Percentiles rank a stretch among this genome's conserved stretches.
Conservation (phyloP, 2,888 invertebrate genomes). For the Cheilosia scutellata region DNA sequence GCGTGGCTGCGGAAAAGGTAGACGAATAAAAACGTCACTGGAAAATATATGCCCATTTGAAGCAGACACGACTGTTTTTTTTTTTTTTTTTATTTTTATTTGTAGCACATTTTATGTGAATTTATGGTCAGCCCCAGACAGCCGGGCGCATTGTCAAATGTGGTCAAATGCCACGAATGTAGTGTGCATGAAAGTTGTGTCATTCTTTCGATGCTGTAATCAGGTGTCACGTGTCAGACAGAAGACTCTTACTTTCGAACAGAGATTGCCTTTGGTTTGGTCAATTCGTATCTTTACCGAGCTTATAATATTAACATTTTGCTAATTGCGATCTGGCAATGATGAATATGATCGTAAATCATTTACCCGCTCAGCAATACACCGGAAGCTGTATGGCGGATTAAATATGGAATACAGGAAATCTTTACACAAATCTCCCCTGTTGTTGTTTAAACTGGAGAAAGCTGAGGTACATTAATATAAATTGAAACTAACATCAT, state of each 20-base stretch:
- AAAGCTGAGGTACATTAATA: slow-evolving; percentile 34
- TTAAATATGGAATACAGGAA: slow-evolving; percentile 56
- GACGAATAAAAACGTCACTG: not conserved
- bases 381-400: slow-evolving; percentile 41
- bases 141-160: slow-evolving; percentile 27
- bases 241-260: slow-evolving; percentile 41
- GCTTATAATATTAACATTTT: not conserved
- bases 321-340: not conserved
- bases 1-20: slow-evolving; percentile 24
- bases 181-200: slow-evolving; percentile 27
- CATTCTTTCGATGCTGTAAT: slow-evolving; percentile 19
- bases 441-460: slow-evolving; percentile 33
- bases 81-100: not conserved
- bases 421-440: slow-evolving; percentile 30
- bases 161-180: slow-evolving; percentile 26
- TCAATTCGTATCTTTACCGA: not conserved
- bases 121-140: slow-evolving; percentile 15
- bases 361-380: slow-evolving; percentile 8
- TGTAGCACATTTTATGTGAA: slow-evolving; percentile 17
- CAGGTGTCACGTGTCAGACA: slow-evolving; percentile 13
- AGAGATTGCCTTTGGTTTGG: not conserved
- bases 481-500: slow-evolving; percentile 53
- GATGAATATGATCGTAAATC: not conserved
- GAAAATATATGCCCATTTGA: slow-evolving; percentile 20
- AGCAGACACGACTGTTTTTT: not conserved